Evolutionary conservation across 2,797 vertebrate genomes (phyloP).

Genomic region (Micromesistius poutassou): DNA sequence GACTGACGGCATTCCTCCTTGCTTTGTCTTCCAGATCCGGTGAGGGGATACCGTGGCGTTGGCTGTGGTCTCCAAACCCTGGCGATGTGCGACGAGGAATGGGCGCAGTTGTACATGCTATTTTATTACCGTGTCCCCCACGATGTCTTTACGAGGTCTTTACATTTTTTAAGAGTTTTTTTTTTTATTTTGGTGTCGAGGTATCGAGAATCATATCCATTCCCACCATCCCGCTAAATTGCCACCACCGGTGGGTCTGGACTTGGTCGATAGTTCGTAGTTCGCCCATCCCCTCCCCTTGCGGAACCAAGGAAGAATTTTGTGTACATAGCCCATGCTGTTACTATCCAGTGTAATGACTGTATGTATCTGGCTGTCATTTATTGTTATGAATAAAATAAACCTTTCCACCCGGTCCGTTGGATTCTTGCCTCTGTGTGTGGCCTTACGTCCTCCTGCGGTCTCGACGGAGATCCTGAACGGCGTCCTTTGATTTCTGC

Average conservation of each 20-base stretch:
- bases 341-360: slow-evolving; percentile 25
- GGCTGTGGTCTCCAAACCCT: not conserved
- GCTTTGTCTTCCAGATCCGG: slow-evolving; percentile 65
- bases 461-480: not conserved
- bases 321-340: slow-evolving; percentile 39
- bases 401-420: not conserved
- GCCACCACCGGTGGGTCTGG: too few species aligned
- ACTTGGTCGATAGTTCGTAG: too few species aligned
- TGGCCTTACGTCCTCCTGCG: too few species aligned
- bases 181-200: not conserved
- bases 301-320: slow-evolving; percentile 10
- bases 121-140: too few species aligned
- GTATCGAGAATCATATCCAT: not conserved
- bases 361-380: slow-evolving; percentile 28
- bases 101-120: not conserved
- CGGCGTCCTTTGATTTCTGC: too few species aligned
- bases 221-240: too few species aligned
- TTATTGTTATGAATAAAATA: not conserved
- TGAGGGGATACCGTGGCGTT: slow-evolving; percentile 41
- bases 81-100: not conserved
- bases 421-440: too few species aligned
- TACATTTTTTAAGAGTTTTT: too few species aligned
- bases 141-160: too few species aligned
- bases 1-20: not conserved
- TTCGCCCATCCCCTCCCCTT: too few species aligned